Evolutionary conservation across 2,888 invertebrate species (phyloP).

Genomic region (Ptilodon capucinus): DNA sequence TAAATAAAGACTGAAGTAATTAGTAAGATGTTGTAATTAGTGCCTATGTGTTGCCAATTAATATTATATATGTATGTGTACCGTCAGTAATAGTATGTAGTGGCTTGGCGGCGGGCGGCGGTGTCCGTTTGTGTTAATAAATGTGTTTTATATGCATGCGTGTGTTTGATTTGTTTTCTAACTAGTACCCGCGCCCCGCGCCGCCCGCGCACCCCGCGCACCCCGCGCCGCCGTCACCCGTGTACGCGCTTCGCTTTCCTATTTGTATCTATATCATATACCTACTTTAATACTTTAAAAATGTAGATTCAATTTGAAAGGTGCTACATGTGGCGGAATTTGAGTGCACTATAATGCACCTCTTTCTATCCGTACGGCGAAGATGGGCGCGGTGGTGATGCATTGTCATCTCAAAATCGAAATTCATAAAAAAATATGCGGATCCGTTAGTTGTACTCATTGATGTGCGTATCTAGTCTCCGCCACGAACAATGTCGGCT

Average conservation of each 20-base stretch:
- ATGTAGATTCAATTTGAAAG: no score
- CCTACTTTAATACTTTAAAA: no score
- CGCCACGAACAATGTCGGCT: no score
- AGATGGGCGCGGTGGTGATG: no score
- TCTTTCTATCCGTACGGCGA: no score
- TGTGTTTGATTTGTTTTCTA: conserved; percentile 38
- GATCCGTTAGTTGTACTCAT: no score
- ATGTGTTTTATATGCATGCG: conserved; percentile 32
- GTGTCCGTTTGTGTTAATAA: conserved; percentile 28
- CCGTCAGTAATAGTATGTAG: not conserved
- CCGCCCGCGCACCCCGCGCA: not conserved
- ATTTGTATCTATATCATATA: no score
- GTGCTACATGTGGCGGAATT: no score
- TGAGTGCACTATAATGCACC: no score
- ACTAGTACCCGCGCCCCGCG: not conserved
- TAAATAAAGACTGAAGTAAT: not conserved
- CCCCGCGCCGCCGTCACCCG: not conserved
- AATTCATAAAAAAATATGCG: no score
- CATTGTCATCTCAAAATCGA: no score
- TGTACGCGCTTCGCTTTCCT: not conserved
- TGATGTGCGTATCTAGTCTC: no score
- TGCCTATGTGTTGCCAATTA: not conserved
- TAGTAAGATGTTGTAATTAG: not conserved
- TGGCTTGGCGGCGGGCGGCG: conserved; percentile 19
- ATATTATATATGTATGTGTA: conserved; percentile 7